Evolutionary conservation across 1,140 invertebrate species (phyloP), one percentile per base, ranked within the genome.

Genomic region (Orchesella cincta): DNA sequence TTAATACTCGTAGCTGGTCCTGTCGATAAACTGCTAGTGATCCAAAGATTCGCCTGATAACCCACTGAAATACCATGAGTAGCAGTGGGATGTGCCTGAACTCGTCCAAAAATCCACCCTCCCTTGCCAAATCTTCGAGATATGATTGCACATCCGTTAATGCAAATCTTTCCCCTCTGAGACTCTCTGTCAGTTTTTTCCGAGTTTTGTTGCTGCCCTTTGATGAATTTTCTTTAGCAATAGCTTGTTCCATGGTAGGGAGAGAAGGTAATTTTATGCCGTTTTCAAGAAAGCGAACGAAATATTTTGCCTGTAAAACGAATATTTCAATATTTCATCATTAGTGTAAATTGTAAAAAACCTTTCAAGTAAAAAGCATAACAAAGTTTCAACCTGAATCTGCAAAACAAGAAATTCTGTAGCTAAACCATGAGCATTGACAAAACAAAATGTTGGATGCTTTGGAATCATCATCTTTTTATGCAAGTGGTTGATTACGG

Each of bases 391-490:
- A n/a, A n/a, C n/a, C n/a, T 67, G 62, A 12, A 67, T 67, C 33
- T 67, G 26, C 62, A 67, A 31, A 1, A 67, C 28, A 3, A 67
- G 31, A 67, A 67, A 67, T n/a, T 67, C 62, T 33, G 8, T 12
- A 2, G 31, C 62, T 5, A 67, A 18, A 2, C 62, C 62, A 23
- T 67, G 62, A 8, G 28, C 62, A 67, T 67, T 67, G 29, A 67
- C 33, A n/a, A 67, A 67, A 12, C 62, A 29, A 29, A 67, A 31
- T 2, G 62, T 31, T 3, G 62, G 62, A n/a, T 31, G 33, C 23
- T 67, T 67, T 67, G 62, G 62, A 31, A 67, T 5, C 29, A 67
- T 31, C 26, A 67, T 67, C n/a, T 67, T 67, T 33, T 67, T 67
- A 23, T 67, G 33, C 8, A 67, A 33, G 20, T 20, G 39, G 20